phyloP scores from a whole-genome alignment of 53 echinoderm and acorn worm genomes.

The Temnopleurus reevesii region DNA sequence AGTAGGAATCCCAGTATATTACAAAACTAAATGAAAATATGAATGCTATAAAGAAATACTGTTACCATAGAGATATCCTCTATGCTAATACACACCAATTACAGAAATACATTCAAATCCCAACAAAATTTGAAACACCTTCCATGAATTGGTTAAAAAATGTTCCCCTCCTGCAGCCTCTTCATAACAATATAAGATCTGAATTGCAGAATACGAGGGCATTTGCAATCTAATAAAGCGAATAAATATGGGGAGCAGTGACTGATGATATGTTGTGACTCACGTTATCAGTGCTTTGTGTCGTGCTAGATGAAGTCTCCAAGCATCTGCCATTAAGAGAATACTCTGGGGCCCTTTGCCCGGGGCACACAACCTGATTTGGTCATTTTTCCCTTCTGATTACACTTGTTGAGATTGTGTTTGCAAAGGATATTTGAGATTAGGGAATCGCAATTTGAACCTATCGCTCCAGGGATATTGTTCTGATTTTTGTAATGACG shows the following conservation, averaged over 20 bases:
- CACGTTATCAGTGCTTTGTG: slow-evolving; percentile 2
- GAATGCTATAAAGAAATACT: too few relatives aligned
- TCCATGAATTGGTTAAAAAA: not conserved
- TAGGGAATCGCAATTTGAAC: not conserved
- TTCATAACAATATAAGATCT: not conserved
- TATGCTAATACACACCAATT: too few relatives aligned
- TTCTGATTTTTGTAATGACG: slow-evolving; percentile 9
- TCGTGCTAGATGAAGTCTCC: slow-evolving; percentile 2
- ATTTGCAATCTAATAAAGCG: slow-evolving; percentile 24
- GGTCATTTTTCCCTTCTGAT: not conserved
- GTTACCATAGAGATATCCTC: too few relatives aligned
- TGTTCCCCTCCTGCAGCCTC: not conserved
- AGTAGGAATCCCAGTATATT: too few relatives aligned
- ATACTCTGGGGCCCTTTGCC: slow-evolving; percentile 2
- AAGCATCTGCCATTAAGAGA: not conserved
- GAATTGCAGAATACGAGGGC: not conserved
- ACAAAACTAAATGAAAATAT: too few relatives aligned
- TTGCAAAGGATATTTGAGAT: slow-evolving; percentile 18
- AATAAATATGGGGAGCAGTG: not conserved
- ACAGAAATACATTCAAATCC: not conserved
- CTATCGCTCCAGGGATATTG: not conserved
- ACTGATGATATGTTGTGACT: slow-evolving; percentile 44
- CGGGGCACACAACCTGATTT: not conserved
- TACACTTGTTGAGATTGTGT: slow-evolving; percentile 19
- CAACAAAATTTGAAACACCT: too few relatives aligned